Conservation (phyloP, 2,888 invertebrate species). For the Tipula helvola region DNA sequence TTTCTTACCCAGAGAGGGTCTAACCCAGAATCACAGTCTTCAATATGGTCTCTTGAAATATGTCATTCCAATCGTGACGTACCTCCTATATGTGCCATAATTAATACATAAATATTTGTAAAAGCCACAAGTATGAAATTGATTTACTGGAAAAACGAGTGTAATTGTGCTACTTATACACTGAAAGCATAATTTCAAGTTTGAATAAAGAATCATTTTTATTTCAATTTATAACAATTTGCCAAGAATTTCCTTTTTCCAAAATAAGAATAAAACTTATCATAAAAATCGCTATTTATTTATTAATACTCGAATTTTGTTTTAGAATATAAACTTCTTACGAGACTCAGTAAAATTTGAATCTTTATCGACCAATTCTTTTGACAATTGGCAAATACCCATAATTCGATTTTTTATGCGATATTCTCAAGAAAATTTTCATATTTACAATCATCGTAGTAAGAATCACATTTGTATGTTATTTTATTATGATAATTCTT, state of each 20-base stretch:
- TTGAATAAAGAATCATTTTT: background rate
- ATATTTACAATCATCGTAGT: background rate
- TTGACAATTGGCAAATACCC: background rate
- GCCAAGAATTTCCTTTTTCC: background rate
- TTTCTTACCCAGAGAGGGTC: no score
- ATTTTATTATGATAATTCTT: background rate
- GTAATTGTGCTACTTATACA: background rate
- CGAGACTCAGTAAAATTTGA: background rate
- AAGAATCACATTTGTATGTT: background rate
- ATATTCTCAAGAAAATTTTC: background rate
- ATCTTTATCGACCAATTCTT: background rate
- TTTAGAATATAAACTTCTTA: background rate
- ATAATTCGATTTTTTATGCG: background rate
- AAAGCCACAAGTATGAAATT: no score
- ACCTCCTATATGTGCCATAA: no score
- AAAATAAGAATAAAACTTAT: background rate
- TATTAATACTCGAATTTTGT: background rate
- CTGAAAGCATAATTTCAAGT: background rate
- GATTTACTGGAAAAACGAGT: background rate
- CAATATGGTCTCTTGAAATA: no score
- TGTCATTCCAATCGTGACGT: no score
- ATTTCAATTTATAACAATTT: background rate
- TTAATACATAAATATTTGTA: no score
- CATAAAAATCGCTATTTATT: background rate
- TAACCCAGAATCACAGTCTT: no score